Evolutionary conservation across 2,113 vertebrate species (phyloP).

Genomic region (Apteryx mantelli): DNA sequence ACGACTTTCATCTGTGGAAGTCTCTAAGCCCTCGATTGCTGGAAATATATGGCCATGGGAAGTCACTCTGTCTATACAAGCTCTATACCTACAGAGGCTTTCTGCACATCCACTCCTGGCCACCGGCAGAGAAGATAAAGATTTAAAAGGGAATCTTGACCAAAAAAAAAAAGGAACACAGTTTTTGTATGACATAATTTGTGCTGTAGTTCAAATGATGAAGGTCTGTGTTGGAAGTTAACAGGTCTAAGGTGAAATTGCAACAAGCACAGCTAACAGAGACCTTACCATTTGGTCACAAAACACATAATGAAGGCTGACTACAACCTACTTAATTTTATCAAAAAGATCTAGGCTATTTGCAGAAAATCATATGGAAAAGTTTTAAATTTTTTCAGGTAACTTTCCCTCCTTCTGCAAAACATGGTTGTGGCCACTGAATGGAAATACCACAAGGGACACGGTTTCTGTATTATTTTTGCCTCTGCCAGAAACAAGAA

Average conservation of each 20-base stretch:
- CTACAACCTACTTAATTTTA: neutral
- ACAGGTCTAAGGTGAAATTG: neutral
- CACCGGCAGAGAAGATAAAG: neutral
- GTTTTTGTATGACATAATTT: neutral
- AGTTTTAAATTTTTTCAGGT: neutral
- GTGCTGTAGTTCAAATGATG: neutral
- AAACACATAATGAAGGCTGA: neutral
- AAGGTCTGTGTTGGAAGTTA: neutral
- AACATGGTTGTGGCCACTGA: neutral
- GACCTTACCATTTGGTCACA: neutral
- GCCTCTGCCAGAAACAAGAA: neutral
- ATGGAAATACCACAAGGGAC: neutral
- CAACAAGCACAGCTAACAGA: neutral
- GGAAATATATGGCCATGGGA: neutral
- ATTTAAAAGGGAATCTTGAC: neutral
- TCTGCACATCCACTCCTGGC: neutral
- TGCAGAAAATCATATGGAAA: neutral
- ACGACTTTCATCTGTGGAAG: neutral
- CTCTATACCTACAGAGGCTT: neutral
- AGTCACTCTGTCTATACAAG: neutral
- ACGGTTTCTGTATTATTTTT: neutral
- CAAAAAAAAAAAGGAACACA: too few relatives aligned
- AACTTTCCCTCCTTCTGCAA: neutral
- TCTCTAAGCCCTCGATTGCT: neutral
- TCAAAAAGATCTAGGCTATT: neutral